Conservation (phyloP, 2,888 invertebrate species). For the Tachystola acroxantha region DNA sequence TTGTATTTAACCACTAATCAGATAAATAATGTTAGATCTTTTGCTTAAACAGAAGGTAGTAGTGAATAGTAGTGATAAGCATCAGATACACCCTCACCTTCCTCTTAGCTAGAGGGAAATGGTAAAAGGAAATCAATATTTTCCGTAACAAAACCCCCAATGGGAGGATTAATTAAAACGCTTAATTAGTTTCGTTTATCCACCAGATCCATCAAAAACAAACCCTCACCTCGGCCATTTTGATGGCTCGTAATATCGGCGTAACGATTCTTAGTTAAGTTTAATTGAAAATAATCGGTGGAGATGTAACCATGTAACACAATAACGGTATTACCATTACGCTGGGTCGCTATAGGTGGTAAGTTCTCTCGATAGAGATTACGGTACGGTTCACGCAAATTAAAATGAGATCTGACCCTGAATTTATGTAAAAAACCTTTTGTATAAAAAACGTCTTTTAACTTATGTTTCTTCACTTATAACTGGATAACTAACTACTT, state of each 20-base stretch:
- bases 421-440: no score
- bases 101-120: constrained; percentile 17
- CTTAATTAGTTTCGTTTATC: constrained; percentile 72
- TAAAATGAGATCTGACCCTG: no score
- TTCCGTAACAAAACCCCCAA: constrained; percentile 65
- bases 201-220: constrained; percentile 65
- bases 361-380: no score
- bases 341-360: no score
- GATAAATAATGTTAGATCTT: no score
- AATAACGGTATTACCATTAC: no score
- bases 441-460: no score
- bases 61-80: neutral
- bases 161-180: constrained; percentile 69
- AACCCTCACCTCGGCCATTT: constrained; percentile 40
- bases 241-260: constrained; percentile 49
- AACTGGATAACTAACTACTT: no score
- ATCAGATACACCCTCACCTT: neutral
- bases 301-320: neutral
- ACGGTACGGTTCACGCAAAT: no score
- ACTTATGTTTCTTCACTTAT: no score
- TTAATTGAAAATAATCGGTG: neutral
- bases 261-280: constrained; percentile 13
- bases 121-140: constrained; percentile 57
- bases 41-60: no score
- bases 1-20: no score